phyloP scores from a whole-genome alignment of 1,140 invertebrate genomes.

The Pogonus chalceus region DNA sequence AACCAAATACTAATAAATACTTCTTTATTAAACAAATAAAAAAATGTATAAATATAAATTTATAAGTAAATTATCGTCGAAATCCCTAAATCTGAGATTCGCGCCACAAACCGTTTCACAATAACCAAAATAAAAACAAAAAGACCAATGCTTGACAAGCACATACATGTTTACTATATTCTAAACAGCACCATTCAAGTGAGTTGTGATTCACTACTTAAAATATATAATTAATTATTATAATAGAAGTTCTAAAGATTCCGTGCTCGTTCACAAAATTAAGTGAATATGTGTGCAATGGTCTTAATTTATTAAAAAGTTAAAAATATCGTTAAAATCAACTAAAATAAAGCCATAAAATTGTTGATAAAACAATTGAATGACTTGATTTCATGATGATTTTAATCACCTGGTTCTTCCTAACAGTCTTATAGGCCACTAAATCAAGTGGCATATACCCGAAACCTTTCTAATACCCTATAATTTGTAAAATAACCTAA shows the following conservation, averaged over 20 bases:
- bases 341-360: background rate
- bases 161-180: too few species aligned
- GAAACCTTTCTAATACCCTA: slow-evolving; percentile 5
- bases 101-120: too few species aligned
- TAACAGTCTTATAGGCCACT: slow-evolving; percentile 9
- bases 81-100: too few species aligned
- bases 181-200: background rate
- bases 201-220: background rate
- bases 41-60: too few species aligned
- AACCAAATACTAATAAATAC: too few species aligned
- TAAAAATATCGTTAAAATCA: slow-evolving; percentile 7
- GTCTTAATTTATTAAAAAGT: background rate
- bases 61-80: too few species aligned
- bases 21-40: too few species aligned
- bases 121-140: too few species aligned
- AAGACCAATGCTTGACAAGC: too few species aligned
- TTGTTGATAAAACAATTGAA: background rate
- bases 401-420: slow-evolving; percentile 12
- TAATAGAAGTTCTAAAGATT: background rate
- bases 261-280: background rate
- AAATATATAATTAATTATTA: background rate
- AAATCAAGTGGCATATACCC: background rate
- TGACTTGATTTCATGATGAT: background rate
- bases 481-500: background rate
- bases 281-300: background rate